These are phyloP conservation scores for Tetrao urogallus DNA, from an alignment of 2,113 vertebrate genomes.

Conservation along the genomic window DNA sequence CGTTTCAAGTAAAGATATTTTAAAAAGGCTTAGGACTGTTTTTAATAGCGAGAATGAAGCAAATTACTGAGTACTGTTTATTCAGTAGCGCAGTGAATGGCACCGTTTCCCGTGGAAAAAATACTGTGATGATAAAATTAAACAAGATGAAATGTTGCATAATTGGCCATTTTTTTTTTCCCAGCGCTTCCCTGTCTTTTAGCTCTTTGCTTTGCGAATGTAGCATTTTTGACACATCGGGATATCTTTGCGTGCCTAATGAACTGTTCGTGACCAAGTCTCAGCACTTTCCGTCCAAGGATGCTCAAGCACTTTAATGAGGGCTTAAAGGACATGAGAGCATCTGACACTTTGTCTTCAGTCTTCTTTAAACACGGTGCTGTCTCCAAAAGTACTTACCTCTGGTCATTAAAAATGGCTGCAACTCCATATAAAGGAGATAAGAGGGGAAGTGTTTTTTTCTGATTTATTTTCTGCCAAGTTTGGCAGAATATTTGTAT, in stretches of 20 bases:
- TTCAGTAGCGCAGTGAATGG: constrained; percentile 42
- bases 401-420: neutral
- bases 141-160: neutral
- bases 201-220: neutral
- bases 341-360: neutral
- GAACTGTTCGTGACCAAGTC: neutral
- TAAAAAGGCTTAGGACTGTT: neutral
- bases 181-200: neutral
- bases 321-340: neutral
- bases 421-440: neutral
- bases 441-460: neutral
- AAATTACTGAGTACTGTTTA: neutral
- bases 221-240: neutral
- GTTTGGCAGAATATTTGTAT: neutral
- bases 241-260: neutral
- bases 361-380: neutral
- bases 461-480: neutral
- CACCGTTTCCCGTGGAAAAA: constrained; percentile 1
- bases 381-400: neutral
- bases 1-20: neutral
- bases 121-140: neutral
- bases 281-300: neutral
- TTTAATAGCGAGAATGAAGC: constrained; percentile 45
- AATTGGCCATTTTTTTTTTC: neutral
- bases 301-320: neutral